Evolutionary conservation across 2,888 invertebrate genomes (phyloP).

Genomic region (Apamea monoglypha): DNA sequence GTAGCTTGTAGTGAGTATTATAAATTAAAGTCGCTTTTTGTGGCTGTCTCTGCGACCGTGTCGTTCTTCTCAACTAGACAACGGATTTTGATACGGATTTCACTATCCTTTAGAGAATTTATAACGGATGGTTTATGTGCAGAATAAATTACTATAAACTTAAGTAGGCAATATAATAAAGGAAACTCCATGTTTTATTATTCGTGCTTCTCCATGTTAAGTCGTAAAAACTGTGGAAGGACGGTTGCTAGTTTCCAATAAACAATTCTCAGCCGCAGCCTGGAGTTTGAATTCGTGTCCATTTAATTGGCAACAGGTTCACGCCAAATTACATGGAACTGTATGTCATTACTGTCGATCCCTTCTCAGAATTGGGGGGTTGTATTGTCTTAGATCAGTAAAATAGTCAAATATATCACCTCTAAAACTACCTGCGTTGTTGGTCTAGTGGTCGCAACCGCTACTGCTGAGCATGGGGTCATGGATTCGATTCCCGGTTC

Average conservation of each 20-base stretch:
- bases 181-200: background rate
- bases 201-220: background rate
- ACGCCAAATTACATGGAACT: background rate
- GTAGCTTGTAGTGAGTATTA: no score
- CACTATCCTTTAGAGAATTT: background rate
- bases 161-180: background rate
- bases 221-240: background rate
- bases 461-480: no score
- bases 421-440: no score
- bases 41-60: no score
- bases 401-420: background rate
- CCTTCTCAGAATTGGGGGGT: background rate
- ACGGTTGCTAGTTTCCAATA: background rate
- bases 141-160: background rate
- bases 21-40: background rate
- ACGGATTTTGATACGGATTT: background rate
- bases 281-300: background rate
- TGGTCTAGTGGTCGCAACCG: no score
- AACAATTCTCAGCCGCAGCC: background rate
- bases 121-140: background rate
- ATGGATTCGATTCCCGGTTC: no score
- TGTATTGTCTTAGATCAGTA: background rate
- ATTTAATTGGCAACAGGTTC: background rate
- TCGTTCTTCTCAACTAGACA: background rate
- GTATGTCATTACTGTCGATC: background rate